Conservation (phyloP, 2,113 vertebrate species). For the Odocoileus virginianus region DNA sequence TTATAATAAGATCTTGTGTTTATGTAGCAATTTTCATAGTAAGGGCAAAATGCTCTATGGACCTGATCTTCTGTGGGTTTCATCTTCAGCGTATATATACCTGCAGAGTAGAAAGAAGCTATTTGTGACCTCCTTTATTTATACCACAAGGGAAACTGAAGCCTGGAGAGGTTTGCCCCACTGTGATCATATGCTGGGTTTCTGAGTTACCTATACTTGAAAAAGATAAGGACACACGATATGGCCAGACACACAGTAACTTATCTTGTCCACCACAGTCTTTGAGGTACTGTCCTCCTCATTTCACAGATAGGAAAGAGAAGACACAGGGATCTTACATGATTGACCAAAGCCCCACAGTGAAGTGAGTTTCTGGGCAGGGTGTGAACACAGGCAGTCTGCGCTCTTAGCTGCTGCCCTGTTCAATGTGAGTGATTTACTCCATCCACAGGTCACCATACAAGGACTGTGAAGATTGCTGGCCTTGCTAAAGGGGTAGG, state of each 20-base stretch:
- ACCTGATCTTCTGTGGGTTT: not conserved
- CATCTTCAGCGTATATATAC: not conserved
- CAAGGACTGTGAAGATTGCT: not conserved
- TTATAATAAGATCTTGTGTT: not conserved
- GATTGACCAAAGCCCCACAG: not conserved
- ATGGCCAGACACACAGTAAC: not conserved
- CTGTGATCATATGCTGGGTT: not conserved
- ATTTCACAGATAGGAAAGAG: not conserved
- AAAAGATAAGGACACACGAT: not conserved
- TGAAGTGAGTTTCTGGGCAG: not conserved
- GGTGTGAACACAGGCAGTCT: not conserved
- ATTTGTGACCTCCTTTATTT: not conserved
- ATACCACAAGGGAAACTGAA: not conserved
- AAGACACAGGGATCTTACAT: too few species aligned
- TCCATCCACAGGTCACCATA: rapidly evolving
- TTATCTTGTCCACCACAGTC: not conserved
- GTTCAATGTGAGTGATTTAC: rapidly evolving
- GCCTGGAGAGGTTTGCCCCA: not conserved
- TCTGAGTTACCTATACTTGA: not conserved
- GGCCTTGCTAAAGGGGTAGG: not conserved
- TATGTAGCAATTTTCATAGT: not conserved
- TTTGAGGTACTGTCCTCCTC: not conserved
- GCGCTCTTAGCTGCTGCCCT: rapidly evolving
- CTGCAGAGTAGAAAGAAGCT: not conserved
- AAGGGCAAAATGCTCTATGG: rapidly evolving